phyloP scores from a whole-genome alignment of 2,113 vertebrate genomes.

The Ammodytes dubius region DNA sequence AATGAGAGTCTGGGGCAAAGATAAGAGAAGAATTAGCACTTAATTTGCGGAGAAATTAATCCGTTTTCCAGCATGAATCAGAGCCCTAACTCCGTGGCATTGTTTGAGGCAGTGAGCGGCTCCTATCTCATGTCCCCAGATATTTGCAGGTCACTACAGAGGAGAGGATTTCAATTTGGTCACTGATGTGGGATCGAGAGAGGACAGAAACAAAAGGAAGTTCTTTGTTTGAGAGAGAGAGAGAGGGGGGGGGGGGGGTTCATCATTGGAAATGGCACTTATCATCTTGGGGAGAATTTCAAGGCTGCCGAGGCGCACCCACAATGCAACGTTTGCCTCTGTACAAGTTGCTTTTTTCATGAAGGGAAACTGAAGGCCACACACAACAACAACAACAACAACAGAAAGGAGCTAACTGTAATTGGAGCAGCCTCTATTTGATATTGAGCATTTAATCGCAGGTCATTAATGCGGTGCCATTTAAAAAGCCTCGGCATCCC shows the following conservation, averaged over 20 bases:
- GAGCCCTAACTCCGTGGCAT: constrained; percentile 65
- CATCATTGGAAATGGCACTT: constrained; percentile 62
- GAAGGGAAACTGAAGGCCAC: constrained; percentile 55
- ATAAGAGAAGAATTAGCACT: constrained; percentile 84
- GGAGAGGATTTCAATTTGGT: constrained; percentile 81
- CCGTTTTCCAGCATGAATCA: constrained; percentile 77
- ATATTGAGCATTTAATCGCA: constrained; percentile 79
- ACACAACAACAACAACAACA: constrained; percentile 15
- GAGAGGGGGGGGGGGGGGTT: constrained; percentile 41
- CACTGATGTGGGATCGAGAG: constrained; percentile 72
- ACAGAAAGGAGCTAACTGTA: constrained; percentile 65
- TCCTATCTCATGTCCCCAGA: constrained; percentile 82
- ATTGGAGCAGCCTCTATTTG: constrained; percentile 73
- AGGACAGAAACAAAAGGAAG: constrained; percentile 60
- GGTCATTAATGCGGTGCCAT: constrained; percentile 83
- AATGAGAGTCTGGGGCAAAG: constrained; percentile 78
- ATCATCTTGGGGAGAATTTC: constrained; percentile 57
- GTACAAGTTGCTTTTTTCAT: constrained; percentile 55
- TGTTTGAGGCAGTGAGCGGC: constrained; percentile 69
- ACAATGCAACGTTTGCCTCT: not conserved
- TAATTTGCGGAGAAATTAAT: constrained; percentile 84
- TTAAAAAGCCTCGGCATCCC: constrained; percentile 78
- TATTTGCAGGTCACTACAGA: constrained; percentile 80
- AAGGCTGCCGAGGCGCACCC: constrained; percentile 11
- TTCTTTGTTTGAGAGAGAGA: constrained; percentile 66